A percentile compares a stretch with the other conserved stretches of the same genome.
Evolutionary conservation across 2,888 invertebrate species (phyloP).

Genomic region (Bedellia somnulentella): DNA sequence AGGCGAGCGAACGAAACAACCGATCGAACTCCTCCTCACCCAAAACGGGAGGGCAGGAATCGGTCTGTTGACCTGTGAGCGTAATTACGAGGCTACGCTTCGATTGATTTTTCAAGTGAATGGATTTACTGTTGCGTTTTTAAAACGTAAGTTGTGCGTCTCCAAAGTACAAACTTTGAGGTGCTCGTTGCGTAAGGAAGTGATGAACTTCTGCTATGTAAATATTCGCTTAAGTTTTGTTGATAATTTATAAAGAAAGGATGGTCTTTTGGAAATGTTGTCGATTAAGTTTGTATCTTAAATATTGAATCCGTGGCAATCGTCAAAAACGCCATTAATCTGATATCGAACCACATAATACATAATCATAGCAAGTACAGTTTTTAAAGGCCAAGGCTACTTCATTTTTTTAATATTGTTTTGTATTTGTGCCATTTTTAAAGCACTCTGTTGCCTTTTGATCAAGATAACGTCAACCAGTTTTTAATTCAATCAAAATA

Average conservation of each 20-base stretch:
- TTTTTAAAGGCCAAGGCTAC: too few relatives aligned
- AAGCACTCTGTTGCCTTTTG: conserved; percentile 43
- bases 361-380: conserved; percentile 54
- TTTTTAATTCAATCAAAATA: conserved; percentile 39
- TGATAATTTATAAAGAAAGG: too few relatives aligned
- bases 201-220: too few relatives aligned
- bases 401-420: conserved; percentile 36
- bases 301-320: too few relatives aligned
- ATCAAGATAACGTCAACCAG: conserved; percentile 35
- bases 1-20: conserved; percentile 6
- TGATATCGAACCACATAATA: too few relatives aligned
- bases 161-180: conserved; percentile 32
- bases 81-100: conserved; percentile 28
- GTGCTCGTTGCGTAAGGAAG: too few relatives aligned
- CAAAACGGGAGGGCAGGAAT: conserved; percentile 16
- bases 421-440: conserved; percentile 48
- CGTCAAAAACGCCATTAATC: too few relatives aligned
- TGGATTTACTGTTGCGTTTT: conserved; percentile 30
- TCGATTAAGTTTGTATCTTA: too few relatives aligned
- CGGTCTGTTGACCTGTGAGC: conserved; percentile 41
- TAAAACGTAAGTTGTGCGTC: conserved; percentile 16
- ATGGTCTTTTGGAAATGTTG: too few relatives aligned
- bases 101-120: conserved; percentile 4
- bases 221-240: too few relatives aligned
- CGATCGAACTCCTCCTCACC: too few relatives aligned